These are phyloP conservation scores for Rostratula benghalensis DNA, from an alignment of 2,113 vertebrate genomes.

Conservation along the genomic window DNA sequence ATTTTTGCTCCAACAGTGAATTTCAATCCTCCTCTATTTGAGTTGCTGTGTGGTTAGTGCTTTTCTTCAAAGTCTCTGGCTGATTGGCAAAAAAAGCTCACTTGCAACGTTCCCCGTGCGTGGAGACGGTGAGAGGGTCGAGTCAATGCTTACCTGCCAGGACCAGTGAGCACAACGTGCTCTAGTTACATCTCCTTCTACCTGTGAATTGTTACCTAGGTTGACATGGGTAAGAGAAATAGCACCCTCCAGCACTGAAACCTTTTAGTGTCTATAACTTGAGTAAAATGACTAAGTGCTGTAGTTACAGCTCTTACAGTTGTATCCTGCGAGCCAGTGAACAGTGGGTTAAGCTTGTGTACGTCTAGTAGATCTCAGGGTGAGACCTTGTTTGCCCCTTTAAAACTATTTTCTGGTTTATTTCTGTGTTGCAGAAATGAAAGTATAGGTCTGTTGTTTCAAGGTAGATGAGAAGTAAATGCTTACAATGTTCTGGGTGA, in stretches of 20 bases:
- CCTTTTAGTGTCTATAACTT: background rate
- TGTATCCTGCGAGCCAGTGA: background rate
- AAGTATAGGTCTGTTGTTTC: background rate
- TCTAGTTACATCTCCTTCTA: slow-evolving; percentile 47
- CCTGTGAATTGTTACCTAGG: slow-evolving; percentile 55
- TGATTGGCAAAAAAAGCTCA: background rate
- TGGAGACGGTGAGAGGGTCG: background rate
- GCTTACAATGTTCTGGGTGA: background rate
- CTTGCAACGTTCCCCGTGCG: background rate
- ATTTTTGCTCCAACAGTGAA: background rate
- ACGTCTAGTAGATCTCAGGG: background rate
- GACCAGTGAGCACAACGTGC: slow-evolving; percentile 27
- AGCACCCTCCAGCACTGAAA: background rate
- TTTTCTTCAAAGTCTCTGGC: background rate
- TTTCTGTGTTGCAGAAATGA: background rate
- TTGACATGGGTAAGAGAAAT: slow-evolving; percentile 19
- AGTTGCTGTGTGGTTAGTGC: background rate
- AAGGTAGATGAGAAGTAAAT: background rate
- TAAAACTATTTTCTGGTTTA: background rate
- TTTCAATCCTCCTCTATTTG: background rate
- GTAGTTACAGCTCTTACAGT: background rate
- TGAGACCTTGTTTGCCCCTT: background rate
- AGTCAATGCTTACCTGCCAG: slow-evolving; percentile 35
- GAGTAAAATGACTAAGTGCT: background rate
- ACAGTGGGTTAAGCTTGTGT: background rate